A percentile compares a stretch with the other conserved stretches of the same genome.
phyloP scores from a whole-genome alignment of 2,888 invertebrate species.

The Epirrhoe alternata region DNA sequence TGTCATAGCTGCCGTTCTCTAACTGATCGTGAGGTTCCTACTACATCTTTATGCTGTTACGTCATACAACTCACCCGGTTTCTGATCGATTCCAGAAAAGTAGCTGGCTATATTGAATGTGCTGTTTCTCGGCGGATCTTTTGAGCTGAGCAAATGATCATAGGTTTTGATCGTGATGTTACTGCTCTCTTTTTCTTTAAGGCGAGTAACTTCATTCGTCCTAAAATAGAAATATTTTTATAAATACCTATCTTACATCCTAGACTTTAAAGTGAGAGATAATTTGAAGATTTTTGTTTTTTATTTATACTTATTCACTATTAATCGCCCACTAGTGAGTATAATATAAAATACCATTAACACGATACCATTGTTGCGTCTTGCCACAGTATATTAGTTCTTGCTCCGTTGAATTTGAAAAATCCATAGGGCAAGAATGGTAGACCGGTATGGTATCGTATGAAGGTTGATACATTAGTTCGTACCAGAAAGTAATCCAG shows the following conservation, averaged over 20 bases:
- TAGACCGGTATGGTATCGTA: too few species aligned
- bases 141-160: conserved; percentile 51
- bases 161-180: conserved; percentile 66
- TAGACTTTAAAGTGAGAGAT: too few species aligned
- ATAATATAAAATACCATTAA: not conserved
- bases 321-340: not conserved
- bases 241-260: not conserved
- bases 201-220: conserved; percentile 79
- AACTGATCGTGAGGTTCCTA: not conserved
- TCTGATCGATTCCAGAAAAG: conserved; percentile 66
- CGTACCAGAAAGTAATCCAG: conserved; percentile 90
- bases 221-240: conserved; percentile 47
- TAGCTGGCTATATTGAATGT: conserved; percentile 69
- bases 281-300: too few species aligned
- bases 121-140: conserved; percentile 54
- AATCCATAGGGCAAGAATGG: too few species aligned
- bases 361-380: too few species aligned
- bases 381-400: too few species aligned
- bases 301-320: too few species aligned
- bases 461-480: conserved; percentile 5
- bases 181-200: conserved; percentile 69
- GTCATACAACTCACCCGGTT: conserved; percentile 57
- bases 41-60: not conserved
- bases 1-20: not conserved
- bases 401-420: too few species aligned